These are phyloP conservation scores for Bombus vancouverensis DNA, from an alignment of 1,140 invertebrate genomes.

Conservation along the genomic window DNA sequence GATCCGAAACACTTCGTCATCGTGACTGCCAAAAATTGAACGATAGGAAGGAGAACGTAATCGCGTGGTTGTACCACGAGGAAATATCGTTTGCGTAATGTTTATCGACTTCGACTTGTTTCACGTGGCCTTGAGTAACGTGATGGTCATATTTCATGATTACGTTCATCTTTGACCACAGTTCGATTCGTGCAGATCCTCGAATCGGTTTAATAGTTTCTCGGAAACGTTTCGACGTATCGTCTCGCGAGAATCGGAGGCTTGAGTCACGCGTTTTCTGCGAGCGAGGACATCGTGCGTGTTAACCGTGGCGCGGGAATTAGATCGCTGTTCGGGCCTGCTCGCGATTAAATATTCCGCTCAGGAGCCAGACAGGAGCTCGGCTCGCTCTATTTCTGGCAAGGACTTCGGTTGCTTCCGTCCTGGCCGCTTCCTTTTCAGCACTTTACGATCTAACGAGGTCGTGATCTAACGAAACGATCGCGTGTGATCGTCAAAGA, in stretches of 20 bases:
- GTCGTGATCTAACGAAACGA: conserved; percentile 65
- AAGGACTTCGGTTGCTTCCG: conserved; percentile 64
- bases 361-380: conserved; percentile 40
- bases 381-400: conserved; percentile 64
- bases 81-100: background rate
- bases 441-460: conserved; percentile 45
- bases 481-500: conserved; percentile 44
- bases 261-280: conserved; percentile 47
- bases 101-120: background rate
- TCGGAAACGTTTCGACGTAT: conserved; percentile 40
- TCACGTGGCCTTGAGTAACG: conserved; percentile 35
- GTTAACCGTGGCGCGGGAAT: conserved; percentile 43
- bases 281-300: conserved; percentile 37
- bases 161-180: background rate
- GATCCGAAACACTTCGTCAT: background rate
- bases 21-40: conserved; percentile 7
- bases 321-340: conserved; percentile 25
- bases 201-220: conserved; percentile 49
- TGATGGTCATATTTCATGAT: background rate
- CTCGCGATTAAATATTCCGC: conserved; percentile 59
- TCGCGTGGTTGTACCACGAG: too few species aligned
- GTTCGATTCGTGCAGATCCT: background rate
- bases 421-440: conserved; percentile 28
- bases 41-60: background rate
- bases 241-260: background rate